Evolutionary conservation across 53 echinoderm and acorn worm genomes (phyloP).

Genomic region (Holothuria scabra): DNA sequence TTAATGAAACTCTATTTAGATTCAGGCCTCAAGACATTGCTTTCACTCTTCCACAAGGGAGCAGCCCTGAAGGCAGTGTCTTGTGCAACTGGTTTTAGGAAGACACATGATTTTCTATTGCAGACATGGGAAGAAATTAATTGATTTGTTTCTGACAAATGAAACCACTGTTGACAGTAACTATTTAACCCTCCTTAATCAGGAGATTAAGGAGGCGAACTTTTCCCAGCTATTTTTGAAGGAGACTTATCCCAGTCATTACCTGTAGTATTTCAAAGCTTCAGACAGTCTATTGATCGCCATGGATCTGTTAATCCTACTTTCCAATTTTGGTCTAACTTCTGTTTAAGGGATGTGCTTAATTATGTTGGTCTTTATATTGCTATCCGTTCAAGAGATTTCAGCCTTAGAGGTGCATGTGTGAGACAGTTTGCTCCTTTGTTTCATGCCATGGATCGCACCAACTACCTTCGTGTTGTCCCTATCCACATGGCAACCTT

Average conservation of each 20-base stretch:
- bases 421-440: conserved; percentile 23
- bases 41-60: conserved; percentile 32
- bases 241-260: not conserved
- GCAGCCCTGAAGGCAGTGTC: not conserved
- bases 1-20: conserved; percentile 48
- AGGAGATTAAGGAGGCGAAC: not conserved
- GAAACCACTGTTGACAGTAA: not conserved
- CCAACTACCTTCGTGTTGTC: conserved; percentile 25
- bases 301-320: not conserved
- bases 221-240: conserved; percentile 12
- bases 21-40: conserved; percentile 41
- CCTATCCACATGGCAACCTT: conserved; percentile 42
- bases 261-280: not conserved
- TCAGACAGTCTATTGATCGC: not conserved
- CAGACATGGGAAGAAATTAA: conserved; percentile 24
- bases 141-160: not conserved
- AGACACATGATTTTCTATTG: conserved; percentile 24
- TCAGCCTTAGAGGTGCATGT: conserved; percentile 29
- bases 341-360: conserved; percentile 12
- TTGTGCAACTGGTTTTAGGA: conserved; percentile 34
- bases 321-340: conserved; percentile 34
- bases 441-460: conserved; percentile 42
- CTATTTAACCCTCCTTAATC: not conserved
- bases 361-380: conserved; percentile 5
- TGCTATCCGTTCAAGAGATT: conserved; percentile 32